Evolutionary conservation across 2,797 vertebrate species (phyloP), one percentile per base, ranked within the genome.

Genomic region (Nothura maculosa): DNA sequence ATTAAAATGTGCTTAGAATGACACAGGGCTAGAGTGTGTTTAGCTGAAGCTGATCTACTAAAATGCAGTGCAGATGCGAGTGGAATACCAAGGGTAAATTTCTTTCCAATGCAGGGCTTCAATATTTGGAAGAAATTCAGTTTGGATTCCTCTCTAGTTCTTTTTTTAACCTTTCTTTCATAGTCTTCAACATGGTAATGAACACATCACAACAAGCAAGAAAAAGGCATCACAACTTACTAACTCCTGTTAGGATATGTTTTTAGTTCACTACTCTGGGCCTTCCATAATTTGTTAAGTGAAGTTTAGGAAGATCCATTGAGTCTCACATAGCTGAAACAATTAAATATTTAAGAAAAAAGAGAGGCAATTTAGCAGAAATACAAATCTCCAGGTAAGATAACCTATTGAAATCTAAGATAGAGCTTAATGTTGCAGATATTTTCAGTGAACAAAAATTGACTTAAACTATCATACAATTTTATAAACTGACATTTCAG

Each of bases 281-380:
- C 50, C 8, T 87, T 91, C 3, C 75, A 79, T 86, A 85, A 92
- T 91, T 93, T 95, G 91, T 90, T 87, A 91, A 58, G 18, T 32
- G 76, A 92, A 8, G 16, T 64, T 28, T 74, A 92, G 25, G 86
- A 84, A 94, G 21, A 94, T 79, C 42, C 40, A 75, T 81, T 50
- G 50, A 67, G 70, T 34, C 62, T 75, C 55, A 69, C 69, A 72
- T 6, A 84, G 50, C 42, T 87, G 92, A 81, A 34, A 50, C 22
- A 68, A 81, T 92, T 90, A 96, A 90, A 96, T 92, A 92, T 93
- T 93, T 70, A 95, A 92, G 61, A 62, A 47, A 68, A 58, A 34
- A 67, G 63, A 45, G 22, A 88, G 47, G 47, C 87, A 25, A 48
- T 63, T 54, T 42, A 78, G 48, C 48, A 87, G 64, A 91, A 96